Evolutionary conservation across 2,888 invertebrate species (phyloP).

Genomic region (Nineta flava): DNA sequence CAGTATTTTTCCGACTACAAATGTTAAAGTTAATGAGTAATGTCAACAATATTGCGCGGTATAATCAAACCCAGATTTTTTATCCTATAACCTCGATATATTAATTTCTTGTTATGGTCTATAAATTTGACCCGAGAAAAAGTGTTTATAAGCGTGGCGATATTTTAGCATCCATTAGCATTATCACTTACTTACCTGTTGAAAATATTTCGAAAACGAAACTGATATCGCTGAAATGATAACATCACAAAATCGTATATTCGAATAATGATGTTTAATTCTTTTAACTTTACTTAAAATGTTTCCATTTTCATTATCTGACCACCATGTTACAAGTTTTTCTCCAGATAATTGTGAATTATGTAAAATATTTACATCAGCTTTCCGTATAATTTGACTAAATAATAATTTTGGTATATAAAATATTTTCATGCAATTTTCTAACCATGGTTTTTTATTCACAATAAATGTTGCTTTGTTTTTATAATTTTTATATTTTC

Average conservation of each 20-base stretch:
- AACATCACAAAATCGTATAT: conserved; percentile 30
- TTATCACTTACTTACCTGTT: conserved; percentile 4
- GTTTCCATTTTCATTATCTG: conserved; percentile 21
- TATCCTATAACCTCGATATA: no score
- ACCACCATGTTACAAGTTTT: conserved; percentile 27
- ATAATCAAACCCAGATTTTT: no score
- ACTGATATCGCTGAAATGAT: conserved; percentile 31
- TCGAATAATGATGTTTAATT: conserved; percentile 21
- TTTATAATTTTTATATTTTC: background rate
- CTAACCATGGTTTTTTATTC: background rate
- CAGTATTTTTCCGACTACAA: no score
- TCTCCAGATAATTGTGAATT: conserved; percentile 28
- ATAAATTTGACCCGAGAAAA: no score
- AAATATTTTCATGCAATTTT: background rate
- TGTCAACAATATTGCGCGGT: no score
- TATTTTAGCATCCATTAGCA: no score
- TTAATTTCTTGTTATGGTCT: no score
- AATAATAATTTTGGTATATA: background rate
- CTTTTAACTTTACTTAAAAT: conserved; percentile 25
- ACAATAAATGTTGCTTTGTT: background rate
- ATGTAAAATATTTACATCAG: conserved; percentile 30
- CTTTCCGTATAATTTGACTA: background rate
- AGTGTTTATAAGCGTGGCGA: no score
- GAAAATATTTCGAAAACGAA: conserved; percentile 19
- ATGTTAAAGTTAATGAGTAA: no score